Evolutionary conservation across 2,797 vertebrate genomes (phyloP), one percentile per base, ranked within the genome.

Genomic region (Gadopsis bispinosus): DNA sequence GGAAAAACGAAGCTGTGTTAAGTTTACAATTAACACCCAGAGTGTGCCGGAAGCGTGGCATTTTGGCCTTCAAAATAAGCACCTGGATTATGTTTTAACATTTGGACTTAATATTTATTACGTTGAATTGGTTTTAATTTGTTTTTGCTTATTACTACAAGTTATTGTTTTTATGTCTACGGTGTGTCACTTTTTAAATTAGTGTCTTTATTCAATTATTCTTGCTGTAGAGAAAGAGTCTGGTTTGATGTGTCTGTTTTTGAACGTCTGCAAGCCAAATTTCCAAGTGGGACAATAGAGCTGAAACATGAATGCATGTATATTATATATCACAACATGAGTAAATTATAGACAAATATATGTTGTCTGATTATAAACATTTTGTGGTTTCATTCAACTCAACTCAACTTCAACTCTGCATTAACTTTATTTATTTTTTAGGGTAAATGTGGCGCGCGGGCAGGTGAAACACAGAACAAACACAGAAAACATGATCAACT

Each of bases 31-130:
- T 29, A 60, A 53, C 1, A 51, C 0, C 0, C n/a, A 2, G n/a
- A 39, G 73, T 48, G 10, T 22, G 4, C 2, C 12, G 35, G 48
- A 45, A 31, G 1, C 35, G 1, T 14, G 5, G 29, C 1, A 19
- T 19, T 5, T 17, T 11, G 6, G 3, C 14, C 20, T 87, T 84
- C 88, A 85, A 53, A 87, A 77, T 90, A 35, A 35, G 5, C 35
- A 35, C 7, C 35, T 35, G 35, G 6, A 35, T 7, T 35, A 7
- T 20, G 9, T 48, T n/a, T n/a, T 3, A 26, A 26, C 8, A 1
- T 50, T 50, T n/a, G 20, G n/a, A 50, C 48, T 50, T n/a, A 55
- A n/a, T 16, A 43, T 31, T 16, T 10, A 16, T 69, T 41, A 20
- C 8, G 51, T 66, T 53, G 11, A 19, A 53, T 26, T 19, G 33